Conservation (phyloP, 2,113 vertebrate species). For the Acanthochromis polyacanthus region DNA sequence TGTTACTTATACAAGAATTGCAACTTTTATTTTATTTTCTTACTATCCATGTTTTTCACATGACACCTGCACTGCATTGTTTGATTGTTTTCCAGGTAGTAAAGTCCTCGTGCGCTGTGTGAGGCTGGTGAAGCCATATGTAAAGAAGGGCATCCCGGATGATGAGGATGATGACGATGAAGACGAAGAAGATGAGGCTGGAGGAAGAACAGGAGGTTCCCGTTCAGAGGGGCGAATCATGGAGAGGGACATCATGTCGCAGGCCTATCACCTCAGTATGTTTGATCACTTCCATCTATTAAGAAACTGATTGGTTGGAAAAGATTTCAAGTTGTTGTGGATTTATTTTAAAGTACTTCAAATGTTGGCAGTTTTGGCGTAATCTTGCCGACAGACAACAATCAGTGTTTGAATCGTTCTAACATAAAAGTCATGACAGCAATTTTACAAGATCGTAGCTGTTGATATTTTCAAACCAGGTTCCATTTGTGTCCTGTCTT, state of each 20-base stretch:
- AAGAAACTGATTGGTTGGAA: not conserved
- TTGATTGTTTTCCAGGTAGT: conserved; percentile 81
- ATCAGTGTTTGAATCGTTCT: no score
- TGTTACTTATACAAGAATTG: no score
- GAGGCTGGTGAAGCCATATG: conserved; percentile 89
- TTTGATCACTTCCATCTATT: conserved; percentile 22
- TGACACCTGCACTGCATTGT: not conserved
- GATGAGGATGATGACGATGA: conserved; percentile 89
- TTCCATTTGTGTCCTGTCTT: no score
- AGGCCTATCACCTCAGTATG: conserved; percentile 94
- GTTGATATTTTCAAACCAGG: no score
- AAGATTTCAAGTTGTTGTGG: no score
- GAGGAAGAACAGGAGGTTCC: conserved; percentile 67
- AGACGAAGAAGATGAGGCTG: conserved; percentile 79
- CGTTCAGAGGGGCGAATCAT: conserved; percentile 86
- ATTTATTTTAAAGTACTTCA: no score
- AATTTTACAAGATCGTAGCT: no score
- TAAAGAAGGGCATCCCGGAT: conserved; percentile 83
- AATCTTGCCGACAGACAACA: no score
- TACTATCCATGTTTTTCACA: no score
- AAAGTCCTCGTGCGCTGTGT: conserved; percentile 91
- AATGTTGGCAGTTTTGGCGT: no score
- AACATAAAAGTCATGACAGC: no score
- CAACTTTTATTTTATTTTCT: no score
- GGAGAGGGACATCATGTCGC: conserved; percentile 91